A percentile compares a stretch with the other conserved stretches of the same genome.
phyloP scores from a whole-genome alignment of 1,140 invertebrate genomes.

The Centruroides sculpturatus region DNA sequence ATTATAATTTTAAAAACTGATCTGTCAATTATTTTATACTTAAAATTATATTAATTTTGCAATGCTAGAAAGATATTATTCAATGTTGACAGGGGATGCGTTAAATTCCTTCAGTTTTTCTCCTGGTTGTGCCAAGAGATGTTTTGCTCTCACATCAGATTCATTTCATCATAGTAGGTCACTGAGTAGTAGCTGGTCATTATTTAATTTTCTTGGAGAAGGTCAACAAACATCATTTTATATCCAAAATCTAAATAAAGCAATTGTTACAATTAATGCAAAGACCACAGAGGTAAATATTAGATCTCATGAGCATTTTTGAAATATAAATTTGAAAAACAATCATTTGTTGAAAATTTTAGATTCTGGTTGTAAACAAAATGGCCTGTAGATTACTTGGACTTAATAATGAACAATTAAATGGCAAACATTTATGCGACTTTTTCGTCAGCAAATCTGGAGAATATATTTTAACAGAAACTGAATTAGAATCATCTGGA shows the following conservation, averaged over 20 bases:
- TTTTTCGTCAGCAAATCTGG: constrained; percentile 38
- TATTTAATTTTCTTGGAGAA: constrained; percentile 23
- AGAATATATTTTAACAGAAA: constrained; percentile 37
- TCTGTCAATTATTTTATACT: not conserved
- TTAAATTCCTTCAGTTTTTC: constrained; percentile 24
- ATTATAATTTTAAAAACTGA: not conserved
- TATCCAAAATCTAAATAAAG: constrained; percentile 30
- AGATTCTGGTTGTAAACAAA: constrained; percentile 47
- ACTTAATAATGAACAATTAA: constrained; percentile 39
- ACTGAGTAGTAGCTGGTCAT: constrained; percentile 25
- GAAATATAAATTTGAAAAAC: not conserved
- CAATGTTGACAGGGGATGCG: constrained; percentile 15
- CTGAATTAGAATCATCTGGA: constrained; percentile 36
- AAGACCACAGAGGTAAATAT: constrained; percentile 26
- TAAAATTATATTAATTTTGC: not conserved
- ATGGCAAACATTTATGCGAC: constrained; percentile 38
- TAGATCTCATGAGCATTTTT: not conserved
- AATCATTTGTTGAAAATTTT: constrained; percentile 1
- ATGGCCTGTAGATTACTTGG: constrained; percentile 40
- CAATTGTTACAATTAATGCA: constrained; percentile 29
- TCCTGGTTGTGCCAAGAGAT: constrained; percentile 16
- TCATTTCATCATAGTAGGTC: constrained; percentile 4
- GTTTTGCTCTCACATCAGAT: constrained; percentile 14
- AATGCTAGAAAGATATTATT: not conserved
- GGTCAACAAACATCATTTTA: constrained; percentile 13